These are phyloP conservation scores for Babylonia areolata DNA, from an alignment of 1,140 invertebrate genomes.

Conservation along the genomic window DNA sequence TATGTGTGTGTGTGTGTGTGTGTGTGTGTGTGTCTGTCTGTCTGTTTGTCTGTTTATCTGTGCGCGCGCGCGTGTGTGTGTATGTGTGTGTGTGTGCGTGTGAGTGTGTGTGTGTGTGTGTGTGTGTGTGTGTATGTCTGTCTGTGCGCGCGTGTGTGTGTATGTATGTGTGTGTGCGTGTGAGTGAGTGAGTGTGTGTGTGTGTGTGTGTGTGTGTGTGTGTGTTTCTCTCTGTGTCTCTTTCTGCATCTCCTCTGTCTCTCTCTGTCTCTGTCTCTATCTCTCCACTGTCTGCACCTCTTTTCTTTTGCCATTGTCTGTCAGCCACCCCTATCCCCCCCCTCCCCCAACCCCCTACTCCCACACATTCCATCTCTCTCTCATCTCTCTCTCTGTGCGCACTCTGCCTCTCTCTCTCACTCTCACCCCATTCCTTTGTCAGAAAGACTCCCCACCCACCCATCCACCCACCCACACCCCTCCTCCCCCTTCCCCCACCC, in stretches of 20 bases:
- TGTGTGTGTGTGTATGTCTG: neutral
- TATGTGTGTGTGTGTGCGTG: constrained; percentile 3
- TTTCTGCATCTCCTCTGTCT: neutral
- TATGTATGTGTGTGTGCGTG: neutral
- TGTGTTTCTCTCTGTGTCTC: too few species aligned
- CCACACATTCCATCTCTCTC: too few species aligned
- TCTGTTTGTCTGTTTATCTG: neutral
- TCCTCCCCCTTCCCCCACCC: too few species aligned
- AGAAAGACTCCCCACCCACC: too few species aligned
- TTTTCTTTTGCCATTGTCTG: too few species aligned
- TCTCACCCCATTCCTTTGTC: neutral
- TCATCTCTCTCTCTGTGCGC: too few species aligned
- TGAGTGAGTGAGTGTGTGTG: neutral
- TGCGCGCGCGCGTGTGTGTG: neutral
- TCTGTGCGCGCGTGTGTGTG: neutral
- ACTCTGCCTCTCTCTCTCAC: neutral
- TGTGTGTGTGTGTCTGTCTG: neutral
- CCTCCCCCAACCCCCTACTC: too few species aligned
- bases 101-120: neutral
- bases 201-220: neutral
- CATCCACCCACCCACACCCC: too few species aligned
- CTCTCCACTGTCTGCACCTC: too few species aligned
- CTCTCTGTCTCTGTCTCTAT: neutral
- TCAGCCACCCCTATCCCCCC: too few species aligned
- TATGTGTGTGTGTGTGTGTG: neutral